Conservation (phyloP, 1,140 invertebrate genomes). For the Drosophila obscura region DNA sequence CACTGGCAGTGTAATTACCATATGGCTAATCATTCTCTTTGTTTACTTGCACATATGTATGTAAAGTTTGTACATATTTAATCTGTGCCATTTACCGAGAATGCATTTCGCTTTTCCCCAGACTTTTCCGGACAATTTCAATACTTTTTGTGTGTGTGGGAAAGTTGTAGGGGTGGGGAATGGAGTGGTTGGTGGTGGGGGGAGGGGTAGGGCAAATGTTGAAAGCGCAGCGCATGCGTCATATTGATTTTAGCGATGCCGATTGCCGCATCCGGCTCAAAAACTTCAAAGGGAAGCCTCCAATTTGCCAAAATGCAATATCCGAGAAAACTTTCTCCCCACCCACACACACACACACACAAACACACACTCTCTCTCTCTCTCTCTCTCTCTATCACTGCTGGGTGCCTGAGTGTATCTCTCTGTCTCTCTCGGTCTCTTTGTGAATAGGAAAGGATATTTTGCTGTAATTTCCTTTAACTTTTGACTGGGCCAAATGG, state of each 20-base stretch:
- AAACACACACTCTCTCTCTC: not conserved
- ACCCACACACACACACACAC: not conserved
- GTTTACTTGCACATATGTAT: too few relatives aligned
- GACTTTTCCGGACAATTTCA: slow-evolving; percentile 39
- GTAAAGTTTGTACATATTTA: not conserved
- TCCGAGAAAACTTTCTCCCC: slow-evolving; percentile 8
- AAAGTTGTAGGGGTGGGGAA: not conserved
- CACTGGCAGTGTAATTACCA: too few relatives aligned
- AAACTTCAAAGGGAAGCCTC: slow-evolving; percentile 73
- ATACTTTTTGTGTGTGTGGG: slow-evolving; percentile 18
- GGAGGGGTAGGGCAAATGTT: slow-evolving; percentile 1
- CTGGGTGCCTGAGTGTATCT: too few relatives aligned
- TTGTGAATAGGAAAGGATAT: not conserved
- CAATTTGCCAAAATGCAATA: slow-evolving; percentile 66
- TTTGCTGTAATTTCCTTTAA: slow-evolving; percentile 15
- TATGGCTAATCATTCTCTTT: slow-evolving; percentile 10
- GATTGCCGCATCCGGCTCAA: slow-evolving; percentile 52
- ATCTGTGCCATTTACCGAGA: slow-evolving; percentile 40
- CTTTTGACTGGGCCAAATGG: slow-evolving; percentile 14
- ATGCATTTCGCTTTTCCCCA: slow-evolving; percentile 43
- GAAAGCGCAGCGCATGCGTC: slow-evolving; percentile 70
- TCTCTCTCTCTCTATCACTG: not conserved
- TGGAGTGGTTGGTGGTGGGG: not conserved
- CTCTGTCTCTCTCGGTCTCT: too few relatives aligned
- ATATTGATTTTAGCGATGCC: slow-evolving; percentile 67